phyloP scores from a whole-genome alignment of 2,113 vertebrate species.

The Symphodus melops region DNA sequence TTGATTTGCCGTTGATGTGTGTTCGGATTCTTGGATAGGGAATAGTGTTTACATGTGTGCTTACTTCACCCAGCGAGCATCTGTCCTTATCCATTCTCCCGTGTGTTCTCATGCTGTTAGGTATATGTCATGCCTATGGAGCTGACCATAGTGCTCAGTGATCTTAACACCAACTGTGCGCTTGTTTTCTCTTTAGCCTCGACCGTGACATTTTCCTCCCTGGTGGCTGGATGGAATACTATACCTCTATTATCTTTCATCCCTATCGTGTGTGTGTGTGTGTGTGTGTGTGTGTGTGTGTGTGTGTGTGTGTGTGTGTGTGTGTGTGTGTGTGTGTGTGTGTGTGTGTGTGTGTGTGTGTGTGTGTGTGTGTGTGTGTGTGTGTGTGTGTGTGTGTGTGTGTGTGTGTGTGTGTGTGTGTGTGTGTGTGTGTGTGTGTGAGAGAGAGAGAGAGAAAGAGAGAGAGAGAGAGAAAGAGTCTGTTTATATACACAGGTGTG shows the following conservation, averaged over 20 bases:
- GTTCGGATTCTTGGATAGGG: conserved; percentile 44
- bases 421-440: too few relatives aligned
- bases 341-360: too few relatives aligned
- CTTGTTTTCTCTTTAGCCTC: conserved; percentile 79
- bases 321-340: too few relatives aligned
- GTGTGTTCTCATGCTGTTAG: conserved; percentile 57
- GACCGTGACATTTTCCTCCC: conserved; percentile 77
- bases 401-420: too few relatives aligned
- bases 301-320: too few relatives aligned
- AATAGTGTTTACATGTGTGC: conserved; percentile 70
- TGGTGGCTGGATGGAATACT: conserved; percentile 60
- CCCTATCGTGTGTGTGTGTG: conserved; percentile 29
- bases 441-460: too few relatives aligned
- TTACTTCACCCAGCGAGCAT: conserved; percentile 55
- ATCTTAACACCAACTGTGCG: conserved; percentile 72
- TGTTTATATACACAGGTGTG: too few relatives aligned
- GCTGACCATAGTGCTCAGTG: conserved; percentile 62
- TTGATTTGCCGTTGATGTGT: conserved; percentile 39
- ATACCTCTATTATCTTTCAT: conserved; percentile 63
- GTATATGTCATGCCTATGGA: conserved; percentile 76
- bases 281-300: neutral
- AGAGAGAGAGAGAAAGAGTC: too few relatives aligned
- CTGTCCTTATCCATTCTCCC: conserved; percentile 50
- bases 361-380: too few relatives aligned
- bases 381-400: too few relatives aligned